Evolutionary conservation across 35 echinoderm and acorn worm species (phyloP), one percentile per base, ranked within the genome.

Genomic region (Lytechinus variegatus): DNA sequence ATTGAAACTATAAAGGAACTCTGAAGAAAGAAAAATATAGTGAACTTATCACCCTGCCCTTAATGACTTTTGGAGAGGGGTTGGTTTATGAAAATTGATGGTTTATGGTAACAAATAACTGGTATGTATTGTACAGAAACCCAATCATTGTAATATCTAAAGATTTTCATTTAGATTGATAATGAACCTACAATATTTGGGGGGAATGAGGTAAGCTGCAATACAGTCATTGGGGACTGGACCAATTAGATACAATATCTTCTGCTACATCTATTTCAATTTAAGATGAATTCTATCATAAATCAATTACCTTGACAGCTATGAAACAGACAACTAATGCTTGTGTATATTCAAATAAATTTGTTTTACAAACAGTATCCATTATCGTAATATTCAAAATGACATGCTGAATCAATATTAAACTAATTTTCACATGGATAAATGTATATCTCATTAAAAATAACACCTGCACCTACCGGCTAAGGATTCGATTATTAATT

Each of bases 301-400:
- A 79, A 79, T 79, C 66, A 79, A 79, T 79, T 79, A 79, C n/a
- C 19, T 79, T 79, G 19, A 79, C 66, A 79, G 66, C n/a, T 79
- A 79, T 79, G 66, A 79, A 16, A n/a, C 66, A 24, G 66, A 79
- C 6, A 14, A 79, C 66, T 24, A 24, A 79, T 5, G 16, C 66
- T 79, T 0, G 0, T 79, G 19, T 79, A 79, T 24, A 79, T n/a
- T 79, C 16, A 79, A 11, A 58, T 2, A 79, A n/a, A 19, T 79
- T 24, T 79, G 4, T 16, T 24, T 79, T 79, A 16, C 66, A 24
- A 79, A 79, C 66, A 79, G 19, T 79, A 4, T 24, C 16, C 14
- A 79, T n/a, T 79, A 5, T n/a, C 66, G n/a, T 79, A 24, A 79
- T 79, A 79, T 79, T 24, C 66, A 24, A 4, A 71, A 60, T 60